A percentile compares a stretch with the other conserved stretches of the same genome.
Evolutionary conservation across 2,113 vertebrate genomes (phyloP).

Genomic region (Numida meleagris): DNA sequence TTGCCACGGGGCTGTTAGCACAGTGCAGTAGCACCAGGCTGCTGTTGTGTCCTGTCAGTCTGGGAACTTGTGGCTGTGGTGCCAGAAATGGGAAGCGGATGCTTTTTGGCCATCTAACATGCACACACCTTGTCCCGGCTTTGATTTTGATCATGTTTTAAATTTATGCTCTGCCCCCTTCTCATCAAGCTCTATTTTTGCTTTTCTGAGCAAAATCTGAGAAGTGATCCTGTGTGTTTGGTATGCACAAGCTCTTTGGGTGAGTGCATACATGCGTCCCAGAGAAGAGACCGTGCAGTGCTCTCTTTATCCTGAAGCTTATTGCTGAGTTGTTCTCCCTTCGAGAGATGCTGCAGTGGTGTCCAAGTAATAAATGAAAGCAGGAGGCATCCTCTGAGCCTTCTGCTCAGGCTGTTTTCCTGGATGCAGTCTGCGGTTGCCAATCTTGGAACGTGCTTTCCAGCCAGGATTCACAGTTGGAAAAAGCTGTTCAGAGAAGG

Average conservation of each 20-base stretch:
- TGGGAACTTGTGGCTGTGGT: accelerated
- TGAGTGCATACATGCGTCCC: neutral
- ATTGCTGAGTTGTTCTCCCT: neutral
- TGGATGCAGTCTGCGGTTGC: neutral
- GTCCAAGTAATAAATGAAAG: neutral
- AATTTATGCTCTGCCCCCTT: neutral
- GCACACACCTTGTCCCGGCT: neutral
- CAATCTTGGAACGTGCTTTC: conserved; percentile 3
- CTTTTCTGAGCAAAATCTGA: neutral
- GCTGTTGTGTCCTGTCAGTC: neutral
- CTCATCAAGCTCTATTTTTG: neutral
- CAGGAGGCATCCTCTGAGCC: neutral
- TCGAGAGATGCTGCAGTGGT: neutral
- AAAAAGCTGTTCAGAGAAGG: neutral
- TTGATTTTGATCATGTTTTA: neutral
- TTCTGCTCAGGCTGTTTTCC: conserved; percentile 1
- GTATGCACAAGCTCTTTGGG: neutral
- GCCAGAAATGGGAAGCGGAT: neutral
- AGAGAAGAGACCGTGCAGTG: neutral
- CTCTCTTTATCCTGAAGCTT: neutral
- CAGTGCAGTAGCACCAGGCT: neutral
- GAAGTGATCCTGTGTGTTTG: neutral
- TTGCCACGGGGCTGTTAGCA: neutral
- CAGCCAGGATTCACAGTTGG: neutral
- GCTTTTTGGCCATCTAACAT: neutral